phyloP scores from a whole-genome alignment of 2,113 vertebrate species.

The Micromys minutus region DNA sequence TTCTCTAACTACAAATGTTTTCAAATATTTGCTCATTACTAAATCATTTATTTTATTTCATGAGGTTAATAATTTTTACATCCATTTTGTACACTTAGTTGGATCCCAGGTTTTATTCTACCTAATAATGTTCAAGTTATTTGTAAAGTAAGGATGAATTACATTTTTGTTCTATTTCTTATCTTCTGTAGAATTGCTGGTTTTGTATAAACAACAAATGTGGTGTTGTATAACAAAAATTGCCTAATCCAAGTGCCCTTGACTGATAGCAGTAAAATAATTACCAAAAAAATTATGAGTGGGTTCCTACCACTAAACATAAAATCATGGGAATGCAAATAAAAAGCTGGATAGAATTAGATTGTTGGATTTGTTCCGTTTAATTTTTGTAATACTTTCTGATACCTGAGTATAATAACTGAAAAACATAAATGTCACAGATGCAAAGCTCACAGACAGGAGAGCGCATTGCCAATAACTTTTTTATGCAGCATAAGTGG shows the following conservation, averaged over 20 bases:
- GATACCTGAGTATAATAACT: constrained; percentile 41
- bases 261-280: constrained; percentile 6
- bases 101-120: neutral
- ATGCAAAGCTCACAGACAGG: constrained; percentile 44
- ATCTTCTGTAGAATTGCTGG: neutral
- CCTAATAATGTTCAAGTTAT: neutral
- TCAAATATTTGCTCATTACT: constrained; percentile 11
- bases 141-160: neutral
- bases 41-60: neutral
- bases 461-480: constrained; percentile 38
- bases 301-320: neutral
- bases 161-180: neutral
- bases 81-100: neutral
- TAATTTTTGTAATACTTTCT: constrained; percentile 32
- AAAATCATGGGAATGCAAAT: constrained; percentile 27
- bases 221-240: neutral
- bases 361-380: constrained; percentile 9
- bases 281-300: neutral
- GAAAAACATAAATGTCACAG: constrained; percentile 47
- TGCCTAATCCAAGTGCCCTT: neutral
- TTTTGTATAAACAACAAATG: neutral
- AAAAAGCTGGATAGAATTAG: constrained; percentile 41
- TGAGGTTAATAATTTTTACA: neutral
- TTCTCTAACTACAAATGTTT: neutral
- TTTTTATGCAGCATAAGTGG: constrained; percentile 20